Evolutionary conservation across 2,888 invertebrate species (phyloP), one percentile per base, ranked within the genome.

Genomic region (Ennomos fuscantarius): DNA sequence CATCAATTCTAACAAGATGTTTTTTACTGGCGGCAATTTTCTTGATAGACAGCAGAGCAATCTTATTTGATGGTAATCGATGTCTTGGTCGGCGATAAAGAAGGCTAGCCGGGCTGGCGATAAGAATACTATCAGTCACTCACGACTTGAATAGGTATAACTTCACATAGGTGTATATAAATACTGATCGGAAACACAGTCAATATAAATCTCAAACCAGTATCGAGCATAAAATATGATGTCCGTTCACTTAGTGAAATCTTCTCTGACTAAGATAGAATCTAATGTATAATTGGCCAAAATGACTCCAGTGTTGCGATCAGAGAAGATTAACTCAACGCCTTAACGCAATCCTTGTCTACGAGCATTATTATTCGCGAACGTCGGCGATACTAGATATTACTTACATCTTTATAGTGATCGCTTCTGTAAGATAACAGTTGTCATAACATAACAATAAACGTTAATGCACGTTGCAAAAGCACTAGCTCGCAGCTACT

Each of bases 1-100:
- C 63, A 72, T 69, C 72, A 67, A 76, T 72, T 66, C 57, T 55
- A 57, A 50, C 65, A 66, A 63, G 66, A 69, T 69, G 50, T 43
- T 57, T 57, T 34, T 57, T 57, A 57, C 52, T 15, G 35, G 37
- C 51, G 36, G 47, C 43, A 52, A 52, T 57, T 52, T 47, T 48
- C 46, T 52, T 44, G 47, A 52, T 48, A 52, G 43, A 12, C 42
- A 35, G 15, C 37, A 33, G 40, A 34, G 40, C 43, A 41, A 43
- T 50, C 42, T 41, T 15, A 35, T 56, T 44, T 40, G 45, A 49
- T 55, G 40, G 37, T 41, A 55, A 40, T 48, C 10, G 43, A 49
- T 44, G 43, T 34, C 12, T 32, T 43, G 8, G 24, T 46, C 33
- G 34, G 32, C 31, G 32, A 44, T 35, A 44, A 48, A 46, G n/a